Evolutionary conservation across 1,140 invertebrate species (phyloP).

Genomic region (Steinernema feltiae): DNA sequence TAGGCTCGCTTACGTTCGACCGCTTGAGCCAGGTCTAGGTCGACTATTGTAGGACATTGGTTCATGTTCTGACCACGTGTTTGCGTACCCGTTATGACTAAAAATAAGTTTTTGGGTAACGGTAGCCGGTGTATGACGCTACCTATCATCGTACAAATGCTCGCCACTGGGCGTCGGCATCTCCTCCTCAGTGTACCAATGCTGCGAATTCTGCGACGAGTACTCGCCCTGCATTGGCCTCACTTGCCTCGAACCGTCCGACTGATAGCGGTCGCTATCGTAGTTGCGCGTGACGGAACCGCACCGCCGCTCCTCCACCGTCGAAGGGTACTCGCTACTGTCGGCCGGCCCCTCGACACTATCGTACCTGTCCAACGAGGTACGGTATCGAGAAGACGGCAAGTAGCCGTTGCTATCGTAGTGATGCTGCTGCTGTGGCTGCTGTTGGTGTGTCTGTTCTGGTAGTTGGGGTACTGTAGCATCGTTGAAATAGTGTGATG

Average conservation of each 20-base stretch:
- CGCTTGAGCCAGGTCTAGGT: slow-evolving; percentile 23
- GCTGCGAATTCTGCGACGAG: background rate
- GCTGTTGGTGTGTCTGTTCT: background rate
- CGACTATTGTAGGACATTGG: slow-evolving; percentile 50
- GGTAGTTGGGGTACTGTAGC: background rate
- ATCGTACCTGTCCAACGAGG: background rate
- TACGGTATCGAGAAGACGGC: background rate
- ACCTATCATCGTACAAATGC: background rate
- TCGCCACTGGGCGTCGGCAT: background rate
- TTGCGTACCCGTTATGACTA: slow-evolving; percentile 17
- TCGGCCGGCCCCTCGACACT: background rate
- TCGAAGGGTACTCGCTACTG: slow-evolving; percentile 10
- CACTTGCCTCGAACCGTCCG: slow-evolving; percentile 7
- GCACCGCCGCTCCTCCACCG: background rate
- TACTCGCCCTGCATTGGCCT: background rate
- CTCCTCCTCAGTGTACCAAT: slow-evolving; percentile 4
- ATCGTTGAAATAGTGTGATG: slow-evolving; percentile 8
- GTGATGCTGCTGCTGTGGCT: background rate
- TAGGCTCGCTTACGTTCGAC: slow-evolving; percentile 21
- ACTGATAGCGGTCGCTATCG: slow-evolving; percentile 2
- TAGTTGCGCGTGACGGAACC: background rate
- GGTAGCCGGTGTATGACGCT: background rate
- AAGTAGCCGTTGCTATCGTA: slow-evolving; percentile 1
- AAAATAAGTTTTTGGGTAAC: background rate
- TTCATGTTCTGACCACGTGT: slow-evolving; percentile 7